These are phyloP conservation scores for Camelus bactrianus DNA, from an alignment of 2,113 vertebrate genomes.

Conservation along the genomic window DNA sequence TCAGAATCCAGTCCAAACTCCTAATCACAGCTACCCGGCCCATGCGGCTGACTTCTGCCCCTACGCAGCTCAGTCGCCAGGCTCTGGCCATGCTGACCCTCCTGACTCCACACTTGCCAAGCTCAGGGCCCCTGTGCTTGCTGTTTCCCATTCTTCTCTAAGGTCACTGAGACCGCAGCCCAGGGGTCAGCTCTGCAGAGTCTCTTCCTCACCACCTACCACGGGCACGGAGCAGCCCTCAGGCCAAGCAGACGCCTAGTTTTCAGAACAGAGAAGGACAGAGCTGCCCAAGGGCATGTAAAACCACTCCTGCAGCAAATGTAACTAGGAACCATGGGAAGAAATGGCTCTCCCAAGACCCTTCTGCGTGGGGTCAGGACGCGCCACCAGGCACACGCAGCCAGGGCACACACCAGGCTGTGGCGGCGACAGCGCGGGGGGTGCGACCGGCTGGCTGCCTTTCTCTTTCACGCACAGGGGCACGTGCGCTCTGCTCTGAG, in stretches of 20 bases:
- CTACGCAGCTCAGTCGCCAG: background rate
- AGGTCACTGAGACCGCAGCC: background rate
- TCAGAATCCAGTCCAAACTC: background rate
- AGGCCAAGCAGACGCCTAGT: background rate
- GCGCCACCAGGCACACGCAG: background rate
- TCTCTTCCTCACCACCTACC: background rate
- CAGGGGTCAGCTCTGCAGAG: background rate
- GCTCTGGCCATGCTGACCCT: background rate
- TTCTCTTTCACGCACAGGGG: background rate
- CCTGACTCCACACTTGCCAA: accelerated
- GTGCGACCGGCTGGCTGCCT: accelerated
- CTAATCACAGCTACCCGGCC: accelerated
- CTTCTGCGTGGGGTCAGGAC: accelerated
- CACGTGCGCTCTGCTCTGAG: accelerated
- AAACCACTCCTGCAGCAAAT: background rate
- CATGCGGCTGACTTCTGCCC: accelerated
- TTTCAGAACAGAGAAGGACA: background rate
- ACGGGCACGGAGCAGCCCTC: background rate
- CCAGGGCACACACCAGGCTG: too few species aligned
- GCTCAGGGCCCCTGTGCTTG: background rate
- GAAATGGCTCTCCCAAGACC: background rate
- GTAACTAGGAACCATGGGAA: background rate
- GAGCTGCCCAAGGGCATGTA: too few species aligned
- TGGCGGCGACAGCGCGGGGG: accelerated
- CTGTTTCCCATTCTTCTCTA: background rate